Evolutionary conservation across 1,140 invertebrate species (phyloP), one percentile per base, ranked within the genome.

Genomic region (Anoplolepis gracilipes): DNA sequence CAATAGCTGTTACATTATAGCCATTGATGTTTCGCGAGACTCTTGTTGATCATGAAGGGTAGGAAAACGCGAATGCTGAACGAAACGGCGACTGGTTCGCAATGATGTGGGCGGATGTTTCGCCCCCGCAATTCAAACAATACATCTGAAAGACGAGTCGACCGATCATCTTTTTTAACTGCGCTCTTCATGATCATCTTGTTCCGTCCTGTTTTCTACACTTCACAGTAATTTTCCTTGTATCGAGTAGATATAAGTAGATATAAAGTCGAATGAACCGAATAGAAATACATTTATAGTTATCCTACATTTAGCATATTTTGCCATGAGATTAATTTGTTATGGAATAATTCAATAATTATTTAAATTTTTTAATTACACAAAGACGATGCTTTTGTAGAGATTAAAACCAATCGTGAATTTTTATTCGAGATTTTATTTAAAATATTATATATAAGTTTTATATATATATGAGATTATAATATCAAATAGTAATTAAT

Each of bases 41-140:
- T 82, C 53, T 72, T 61, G 53, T 42, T 49, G 78, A 55, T 75
- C 53, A 67, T 30, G 77, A 64, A 81, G 79, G 62, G 16, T 59
- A 46, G 46, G 36, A 65, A 69, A 85, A 53, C 39, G 85, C 39
- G 53, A 78, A 87, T 75, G 69, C 36, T 69, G 61, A 75, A 36
- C 46, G 36, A 57, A 77, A 87, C 49, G 49, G 11, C 65, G 79
- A 65, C 49, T 82, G 64, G 88, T 59, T 81, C 28, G 72, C 65
- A 77, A 88, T 70, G 42, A 81, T 81, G 90, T 91, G 87, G 90
- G 90, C 85, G 91, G 73, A 85, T 85, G 85, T 90, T 87, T 91
- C 91, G 90, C 90, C 91, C 84, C 90, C 91, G 88, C 91, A 85
- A 16, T 70, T 84, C 69, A 59, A 84, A 78, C 77, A 82, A 81